Base-by-base conservation (phyloP, 2,888 invertebrate species). In the Sesia bembeciformis region DNA sequence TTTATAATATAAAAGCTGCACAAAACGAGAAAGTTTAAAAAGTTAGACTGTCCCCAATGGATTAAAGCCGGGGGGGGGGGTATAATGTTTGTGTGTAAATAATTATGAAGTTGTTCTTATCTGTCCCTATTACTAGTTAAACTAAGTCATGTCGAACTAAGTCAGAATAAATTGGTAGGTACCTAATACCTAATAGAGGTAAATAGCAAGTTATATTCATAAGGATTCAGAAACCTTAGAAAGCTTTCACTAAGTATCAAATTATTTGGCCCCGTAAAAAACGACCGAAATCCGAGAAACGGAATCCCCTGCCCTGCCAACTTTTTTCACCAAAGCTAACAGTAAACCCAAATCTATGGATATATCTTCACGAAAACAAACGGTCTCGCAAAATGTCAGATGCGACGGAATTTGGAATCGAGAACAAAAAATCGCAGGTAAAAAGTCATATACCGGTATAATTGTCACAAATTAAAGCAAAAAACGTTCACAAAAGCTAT, bases 401-500 rank as follows among this genome's bases (percentile, higher is more conserved):
- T 70, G 63, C 73, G 66, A 60, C 62, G 70, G 76, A 77, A 76
- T 80, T 72, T 65, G 63, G 68, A 71, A 67, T 67, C 58, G 53
- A 52, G 64, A 60, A 66, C 75, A 84, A 87, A 83, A 84, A 82
- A 72, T 62, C 62, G 68, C 89, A 89, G 89, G 88, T 88, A 89
- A 89, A 88, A 89, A 88, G 88, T 88, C 84, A 88, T 87, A 85
- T 86, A 87, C 88, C 86, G 88, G 77, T 88, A 88, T 89, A 89
- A 88, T 88, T 89, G 88, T 88, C 89, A 89, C 89, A 89, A 89
- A 89, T 89, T 88, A 84, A 88, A 75, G 87, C 88, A 89, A 89
- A 89, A 89, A 88, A 76, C 39, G 63, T 69, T 70, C 75, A 87
- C 86, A 87, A 88, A 84, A 81, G 87, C 78, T 87, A 88, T 88